phyloP scores from a whole-genome alignment of 2,888 invertebrate genomes.

The Ommatoiulus sabulosus region DNA sequence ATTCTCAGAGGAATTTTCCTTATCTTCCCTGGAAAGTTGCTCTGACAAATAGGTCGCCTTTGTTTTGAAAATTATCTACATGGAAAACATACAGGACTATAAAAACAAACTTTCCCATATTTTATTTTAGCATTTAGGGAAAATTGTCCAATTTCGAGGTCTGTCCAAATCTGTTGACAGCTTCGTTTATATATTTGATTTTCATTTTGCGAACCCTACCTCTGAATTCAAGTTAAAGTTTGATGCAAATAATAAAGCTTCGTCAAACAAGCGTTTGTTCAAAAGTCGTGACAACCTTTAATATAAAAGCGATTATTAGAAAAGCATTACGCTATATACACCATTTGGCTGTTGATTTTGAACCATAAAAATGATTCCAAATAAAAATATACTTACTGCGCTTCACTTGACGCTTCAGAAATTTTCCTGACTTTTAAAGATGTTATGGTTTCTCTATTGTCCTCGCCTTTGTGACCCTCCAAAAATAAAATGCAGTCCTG shows the following conservation, averaged over 20 bases:
- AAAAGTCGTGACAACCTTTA: neutral
- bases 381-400: neutral
- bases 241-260: conserved; percentile 25
- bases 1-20: neutral
- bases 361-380: neutral
- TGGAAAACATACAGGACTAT: neutral
- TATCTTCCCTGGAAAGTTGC: neutral
- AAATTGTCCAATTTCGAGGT: no score
- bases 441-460: neutral
- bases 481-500: conserved; percentile 47
- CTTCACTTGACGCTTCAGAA: neutral
- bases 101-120: neutral
- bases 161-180: neutral
- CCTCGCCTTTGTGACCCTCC: neutral
- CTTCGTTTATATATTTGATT: neutral
- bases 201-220: neutral
- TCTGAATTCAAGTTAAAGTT: neutral
- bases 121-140: no score
- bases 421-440: neutral
- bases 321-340: no score
- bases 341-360: neutral
- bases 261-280: neutral
- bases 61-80: neutral
- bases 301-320: neutral
- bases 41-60: conserved; percentile 39